Base-by-base conservation (phyloP, 2,888 invertebrate species). In the Geotrupes spiniger region DNA sequence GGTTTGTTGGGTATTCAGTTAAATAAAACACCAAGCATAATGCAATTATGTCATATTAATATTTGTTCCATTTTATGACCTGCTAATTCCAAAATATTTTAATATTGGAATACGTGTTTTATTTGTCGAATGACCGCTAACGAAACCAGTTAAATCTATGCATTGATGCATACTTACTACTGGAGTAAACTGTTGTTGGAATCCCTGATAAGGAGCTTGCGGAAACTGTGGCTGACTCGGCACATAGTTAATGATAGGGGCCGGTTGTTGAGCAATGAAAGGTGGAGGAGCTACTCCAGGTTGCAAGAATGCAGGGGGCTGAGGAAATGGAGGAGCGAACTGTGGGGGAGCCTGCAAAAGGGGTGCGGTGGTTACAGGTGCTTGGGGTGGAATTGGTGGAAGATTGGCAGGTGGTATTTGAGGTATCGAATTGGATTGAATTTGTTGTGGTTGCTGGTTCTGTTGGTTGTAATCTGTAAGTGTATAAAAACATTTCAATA, bases 161-260 rank as follows among this genome's bases (percentile, higher is more conserved):
- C 9, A 11, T 5, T 4, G 16, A 27, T 14, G 6, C 1, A 15
- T 45, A 59, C 62, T 58, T 58, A 72, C 71, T 63, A 72, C 72
- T 25, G 70, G 63, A 61, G 64, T 70, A 52, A 70, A 73, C 47
- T 65, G 69, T 56, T 69, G 69, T 52, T 69, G 71, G 54, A 59
- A 71, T 21, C 68, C 66, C 52, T 65, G 71, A 59, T 57, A 72
- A 5, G 68, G 54, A n/a, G 55, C 50, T 49, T 58, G 62, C 11
- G 65, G 65, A 49, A 63, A 70, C 46, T 65, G 61, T 14, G 69
- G 68, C 41, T 69, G 72, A 15, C 66, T 59, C 50, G 63, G 70
- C 17, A 71, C 72, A 51, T 68, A 73, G 53, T 72, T 71, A 49
- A 73, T 63, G 26, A 72, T 63, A 3, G 69, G 65, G 12, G 64